Evolutionary conservation across 2,888 invertebrate species (phyloP).

Genomic region (Tortricodes alternella): DNA sequence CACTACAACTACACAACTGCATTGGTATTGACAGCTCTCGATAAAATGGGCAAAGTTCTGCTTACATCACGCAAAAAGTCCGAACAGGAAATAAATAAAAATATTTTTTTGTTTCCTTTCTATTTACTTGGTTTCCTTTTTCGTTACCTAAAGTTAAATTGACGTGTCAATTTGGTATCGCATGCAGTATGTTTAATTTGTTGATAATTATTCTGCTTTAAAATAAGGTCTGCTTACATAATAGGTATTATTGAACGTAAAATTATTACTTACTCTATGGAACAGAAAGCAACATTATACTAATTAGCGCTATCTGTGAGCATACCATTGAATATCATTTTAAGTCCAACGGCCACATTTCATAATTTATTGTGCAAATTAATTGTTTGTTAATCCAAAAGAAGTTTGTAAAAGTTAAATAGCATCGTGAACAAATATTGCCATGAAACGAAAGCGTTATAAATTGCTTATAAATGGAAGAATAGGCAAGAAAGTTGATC

Average conservation of each 20-base stretch:
- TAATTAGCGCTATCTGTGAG: too few species aligned
- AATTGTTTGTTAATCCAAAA: too few species aligned
- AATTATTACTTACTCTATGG: too few species aligned
- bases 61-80: slow-evolving; percentile 28
- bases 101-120: slow-evolving; percentile 1
- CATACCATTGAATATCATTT: too few species aligned
- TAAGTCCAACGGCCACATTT: too few species aligned
- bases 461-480: slow-evolving; percentile 68
- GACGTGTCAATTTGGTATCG: too few species aligned
- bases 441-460: slow-evolving; percentile 65
- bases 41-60: slow-evolving; percentile 11
- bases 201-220: too few species aligned
- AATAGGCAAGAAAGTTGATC: slow-evolving; percentile 55
- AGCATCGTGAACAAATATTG: slow-evolving; percentile 56
- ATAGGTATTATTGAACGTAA: too few species aligned
- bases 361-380: too few species aligned
- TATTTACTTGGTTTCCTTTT: neutral
- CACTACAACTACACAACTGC: neutral
- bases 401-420: slow-evolving; percentile 7
- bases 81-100: slow-evolving; percentile 13
- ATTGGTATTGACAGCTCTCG: slow-evolving; percentile 14
- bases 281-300: too few species aligned
- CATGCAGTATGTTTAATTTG: too few species aligned
- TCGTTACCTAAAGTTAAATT: neutral
- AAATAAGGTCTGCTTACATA: too few species aligned